Base-by-base conservation (phyloP, 2,113 vertebrate species). In the Petrocephalus zakoni region DNA sequence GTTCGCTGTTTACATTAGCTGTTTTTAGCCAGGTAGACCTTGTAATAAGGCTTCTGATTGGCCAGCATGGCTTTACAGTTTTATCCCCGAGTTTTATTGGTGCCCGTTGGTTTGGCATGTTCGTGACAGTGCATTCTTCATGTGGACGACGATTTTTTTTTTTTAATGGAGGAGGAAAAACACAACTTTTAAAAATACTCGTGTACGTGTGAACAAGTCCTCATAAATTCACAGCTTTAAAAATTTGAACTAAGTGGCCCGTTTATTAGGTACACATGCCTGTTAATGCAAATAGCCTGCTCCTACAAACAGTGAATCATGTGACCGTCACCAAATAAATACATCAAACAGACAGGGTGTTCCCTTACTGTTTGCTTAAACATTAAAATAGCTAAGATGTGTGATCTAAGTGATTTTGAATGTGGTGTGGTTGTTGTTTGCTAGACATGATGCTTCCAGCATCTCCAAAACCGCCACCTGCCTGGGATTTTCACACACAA, bases 311-410 rank as follows among this genome's bases (percentile, higher is more conserved):
- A 78, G 72, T 7, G 17, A 78, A 78, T 78, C 72, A 78, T n/a
- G 15, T 78, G 72, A 68, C 61, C 13, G n/a, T 13, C 25, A 13
- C n/a, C 25, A 13, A 78, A 78, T 42, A 78, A 34, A 78, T 42
- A 78, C 34, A 42, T 1, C 72, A 78, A 13, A 42, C 72, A 42
- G 34, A 19, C 72, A 37, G 72, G 72, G 72, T 42, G 34, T 42
- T 37, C 72, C 15, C 29, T 78, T 78, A 78, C 17, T 37, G 72
- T 78, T 78, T 78, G 72, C 15, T 19, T 37, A 42, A 37, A 11
- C 72, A 78, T 37, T 78, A 37, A n/a, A 78, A 78, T 34, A 78
- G 29, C 72, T 78, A 78, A 78, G 72, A 78, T 78, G 72, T 42
- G 72, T 78, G 29, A 78, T 78, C 34, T 78, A 6, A 78, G 34